phyloP scores from a whole-genome alignment of 2,797 vertebrate genomes.

The Chelonia mydas region DNA sequence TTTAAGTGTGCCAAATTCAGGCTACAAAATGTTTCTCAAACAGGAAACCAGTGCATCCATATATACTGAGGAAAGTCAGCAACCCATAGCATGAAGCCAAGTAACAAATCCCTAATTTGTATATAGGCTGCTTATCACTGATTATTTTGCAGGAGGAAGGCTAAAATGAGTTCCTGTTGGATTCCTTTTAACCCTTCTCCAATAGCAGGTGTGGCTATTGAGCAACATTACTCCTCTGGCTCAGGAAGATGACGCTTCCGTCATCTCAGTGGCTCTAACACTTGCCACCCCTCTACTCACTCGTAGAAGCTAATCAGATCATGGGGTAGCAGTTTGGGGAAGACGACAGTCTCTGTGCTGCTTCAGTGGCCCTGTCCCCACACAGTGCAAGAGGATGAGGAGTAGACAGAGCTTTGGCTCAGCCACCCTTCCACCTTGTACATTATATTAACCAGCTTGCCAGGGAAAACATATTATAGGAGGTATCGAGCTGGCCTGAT shows the following conservation, averaged over 20 bases:
- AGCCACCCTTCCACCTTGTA: not conserved
- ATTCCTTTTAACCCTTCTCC: not conserved
- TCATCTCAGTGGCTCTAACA: not conserved
- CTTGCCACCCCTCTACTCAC: not conserved
- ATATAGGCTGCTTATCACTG: not conserved
- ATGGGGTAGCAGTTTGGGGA: not conserved
- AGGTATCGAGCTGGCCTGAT: not conserved
- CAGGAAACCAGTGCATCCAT: not conserved
- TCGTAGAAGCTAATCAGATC: not conserved
- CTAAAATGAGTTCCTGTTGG: not conserved
- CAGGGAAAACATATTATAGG: not conserved
- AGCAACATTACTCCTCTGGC: not conserved
- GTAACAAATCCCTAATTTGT: not conserved
- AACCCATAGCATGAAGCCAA: not conserved
- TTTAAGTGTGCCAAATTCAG: not conserved
- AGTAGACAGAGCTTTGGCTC: not conserved
- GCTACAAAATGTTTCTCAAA: not conserved
- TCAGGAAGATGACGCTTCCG: not conserved
- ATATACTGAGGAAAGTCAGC: fast-evolving
- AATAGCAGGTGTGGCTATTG: not conserved
- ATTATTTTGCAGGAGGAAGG: not conserved
- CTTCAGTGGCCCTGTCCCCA: not conserved
- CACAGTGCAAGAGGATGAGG: not conserved
- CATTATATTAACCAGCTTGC: not conserved
- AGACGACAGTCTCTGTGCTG: not conserved